Evolutionary conservation across 2,888 invertebrate genomes (phyloP).

Genomic region (Chalcosyrphus nemorum): DNA sequence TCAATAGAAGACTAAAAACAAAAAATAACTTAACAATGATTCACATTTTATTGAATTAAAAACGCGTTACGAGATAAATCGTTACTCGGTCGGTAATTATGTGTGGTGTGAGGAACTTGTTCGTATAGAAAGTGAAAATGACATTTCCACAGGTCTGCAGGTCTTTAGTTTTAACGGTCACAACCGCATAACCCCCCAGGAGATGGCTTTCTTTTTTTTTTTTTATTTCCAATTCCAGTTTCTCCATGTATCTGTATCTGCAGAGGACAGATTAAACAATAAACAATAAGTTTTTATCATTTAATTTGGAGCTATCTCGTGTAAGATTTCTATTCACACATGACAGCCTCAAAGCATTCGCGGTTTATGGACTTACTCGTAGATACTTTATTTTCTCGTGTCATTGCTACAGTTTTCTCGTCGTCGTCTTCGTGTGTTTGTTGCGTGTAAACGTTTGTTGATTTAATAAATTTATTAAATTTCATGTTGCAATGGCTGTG

Average conservation of each 20-base stretch:
- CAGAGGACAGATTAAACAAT: conserved; percentile 34
- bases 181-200: conserved; percentile 9
- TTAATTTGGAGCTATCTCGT: conserved; percentile 23
- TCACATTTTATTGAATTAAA: conserved; percentile 38
- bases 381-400: background rate
- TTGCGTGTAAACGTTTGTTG: conserved; percentile 18
- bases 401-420: conserved; percentile 10
- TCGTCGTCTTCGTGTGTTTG: background rate
- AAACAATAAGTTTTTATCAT: conserved; percentile 32
- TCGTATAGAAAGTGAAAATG: conserved; percentile 67
- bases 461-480: conserved; percentile 43
- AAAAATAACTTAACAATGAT: background rate
- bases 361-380: conserved; percentile 11
- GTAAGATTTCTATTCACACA: conserved; percentile 47
- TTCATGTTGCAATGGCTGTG: conserved; percentile 32
- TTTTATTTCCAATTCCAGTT: too few relatives aligned
- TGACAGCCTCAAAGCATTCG: too few relatives aligned
- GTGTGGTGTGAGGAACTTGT: conserved; percentile 35
- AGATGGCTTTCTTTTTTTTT: conserved; percentile 54
- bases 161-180: background rate
- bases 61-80: conserved; percentile 10
- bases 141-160: conserved; percentile 53
- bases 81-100: conserved; percentile 19
- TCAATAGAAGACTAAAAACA: background rate
- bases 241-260: conserved; percentile 8